Conservation (phyloP, 2,113 vertebrate species). For the Condylura cristata region DNA sequence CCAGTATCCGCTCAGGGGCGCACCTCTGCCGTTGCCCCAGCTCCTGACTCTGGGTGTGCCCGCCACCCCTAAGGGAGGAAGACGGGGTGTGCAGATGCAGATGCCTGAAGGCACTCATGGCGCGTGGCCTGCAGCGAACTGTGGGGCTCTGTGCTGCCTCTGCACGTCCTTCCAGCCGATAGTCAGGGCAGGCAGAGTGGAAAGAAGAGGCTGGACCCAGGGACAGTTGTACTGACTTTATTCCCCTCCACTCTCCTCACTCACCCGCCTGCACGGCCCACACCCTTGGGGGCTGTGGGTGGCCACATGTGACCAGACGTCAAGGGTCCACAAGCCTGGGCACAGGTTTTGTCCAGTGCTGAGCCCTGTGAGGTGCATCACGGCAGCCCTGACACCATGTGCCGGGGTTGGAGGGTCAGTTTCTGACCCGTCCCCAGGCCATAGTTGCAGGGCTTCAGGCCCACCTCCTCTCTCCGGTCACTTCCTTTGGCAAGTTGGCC, state of each 20-base stretch:
- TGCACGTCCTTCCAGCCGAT: background rate
- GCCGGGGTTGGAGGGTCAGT: background rate
- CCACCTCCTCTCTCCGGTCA: background rate
- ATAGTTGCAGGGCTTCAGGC: background rate
- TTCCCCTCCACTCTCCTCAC: constrained; percentile 2
- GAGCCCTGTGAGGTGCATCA: background rate
- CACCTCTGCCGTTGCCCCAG: background rate
- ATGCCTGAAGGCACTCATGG: background rate
- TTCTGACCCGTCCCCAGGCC: background rate
- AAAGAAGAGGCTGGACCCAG: constrained; percentile 56
- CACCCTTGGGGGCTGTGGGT: background rate
- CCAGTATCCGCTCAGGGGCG: background rate
- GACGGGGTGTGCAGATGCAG: accelerated
- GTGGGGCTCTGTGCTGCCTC: accelerated
- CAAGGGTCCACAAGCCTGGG: background rate
- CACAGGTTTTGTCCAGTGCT: background rate
- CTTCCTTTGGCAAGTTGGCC: background rate
- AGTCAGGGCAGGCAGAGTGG: too few species aligned
- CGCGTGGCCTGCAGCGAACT: accelerated
- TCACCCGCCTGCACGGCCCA: background rate
- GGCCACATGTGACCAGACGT: background rate
- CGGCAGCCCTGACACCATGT: accelerated
- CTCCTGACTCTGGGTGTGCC: background rate
- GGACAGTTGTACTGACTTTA: constrained; percentile 58
- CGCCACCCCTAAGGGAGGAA: background rate